Percentiles rank a stretch among this genome's conserved stretches.
These are phyloP conservation scores for Clytia hemisphaerica DNA, from an alignment of 30 jellyfish, hydroid and myxozoan genomes.

Conservation along the genomic window DNA sequence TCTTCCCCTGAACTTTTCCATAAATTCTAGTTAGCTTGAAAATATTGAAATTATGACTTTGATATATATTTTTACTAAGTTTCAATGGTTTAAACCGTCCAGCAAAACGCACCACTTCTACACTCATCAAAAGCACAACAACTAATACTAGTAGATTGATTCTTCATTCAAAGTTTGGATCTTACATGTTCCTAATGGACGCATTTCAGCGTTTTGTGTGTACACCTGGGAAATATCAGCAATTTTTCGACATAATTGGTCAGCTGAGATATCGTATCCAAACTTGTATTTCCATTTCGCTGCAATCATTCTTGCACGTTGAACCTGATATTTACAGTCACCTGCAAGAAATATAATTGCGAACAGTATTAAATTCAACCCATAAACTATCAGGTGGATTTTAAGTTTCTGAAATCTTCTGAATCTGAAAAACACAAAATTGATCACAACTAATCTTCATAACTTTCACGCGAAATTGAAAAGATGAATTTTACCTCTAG, in stretches of 20 bases:
- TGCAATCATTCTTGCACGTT: conserved; percentile 85
- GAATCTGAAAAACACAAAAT: no score
- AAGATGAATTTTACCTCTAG: no score
- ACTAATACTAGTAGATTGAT: not conserved
- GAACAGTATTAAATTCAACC: no score
- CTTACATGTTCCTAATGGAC: conserved; percentile 96
- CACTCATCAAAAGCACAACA: not conserved
- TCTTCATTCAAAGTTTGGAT: no score
- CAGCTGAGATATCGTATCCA: conserved; percentile 91
- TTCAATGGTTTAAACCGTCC: not conserved
- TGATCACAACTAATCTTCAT: no score
- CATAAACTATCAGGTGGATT: no score
- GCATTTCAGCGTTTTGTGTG: conserved; percentile 95
- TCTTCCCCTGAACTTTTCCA: no score
- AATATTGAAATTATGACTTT: no score
- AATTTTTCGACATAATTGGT: conserved; percentile 56
- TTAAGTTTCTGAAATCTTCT: no score
- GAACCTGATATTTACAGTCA: conserved; percentile 88
- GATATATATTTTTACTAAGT: not conserved
- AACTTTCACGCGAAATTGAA: no score
- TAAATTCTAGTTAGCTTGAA: no score
- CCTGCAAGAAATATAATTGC: conserved; percentile 29
- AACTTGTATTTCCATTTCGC: conserved; percentile 74
- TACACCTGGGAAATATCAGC: conserved; percentile 87
- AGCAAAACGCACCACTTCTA: not conserved